Percentiles rank a stretch among this genome's conserved stretches.
These are phyloP conservation scores for Microtus oregoni DNA, from an alignment of 2,113 vertebrate genomes.

Conservation along the genomic window DNA sequence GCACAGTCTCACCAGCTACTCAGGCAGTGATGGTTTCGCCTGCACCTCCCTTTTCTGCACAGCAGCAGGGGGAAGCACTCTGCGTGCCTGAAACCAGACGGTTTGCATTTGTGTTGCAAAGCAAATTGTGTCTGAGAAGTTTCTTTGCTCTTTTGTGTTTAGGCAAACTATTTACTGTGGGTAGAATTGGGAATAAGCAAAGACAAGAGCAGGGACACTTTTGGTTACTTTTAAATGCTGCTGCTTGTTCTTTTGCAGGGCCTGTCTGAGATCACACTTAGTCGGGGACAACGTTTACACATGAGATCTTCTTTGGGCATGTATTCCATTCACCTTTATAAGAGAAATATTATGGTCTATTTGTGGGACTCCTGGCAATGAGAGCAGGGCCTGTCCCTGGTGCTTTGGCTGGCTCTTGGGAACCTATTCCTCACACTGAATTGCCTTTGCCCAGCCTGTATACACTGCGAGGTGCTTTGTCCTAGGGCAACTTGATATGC, in stretches of 20 bases:
- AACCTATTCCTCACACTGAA: neutral
- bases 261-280: neutral
- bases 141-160: slow-evolving; percentile 45
- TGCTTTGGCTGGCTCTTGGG: neutral
- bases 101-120: slow-evolving; percentile 36
- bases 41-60: neutral
- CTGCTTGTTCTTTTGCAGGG: neutral
- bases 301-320: neutral
- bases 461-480: neutral
- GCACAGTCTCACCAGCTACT: neutral
- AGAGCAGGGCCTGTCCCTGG: neutral
- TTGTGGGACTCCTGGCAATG: neutral
- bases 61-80: neutral
- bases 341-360: neutral
- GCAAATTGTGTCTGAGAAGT: slow-evolving; percentile 38
- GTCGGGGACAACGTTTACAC: neutral
- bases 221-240: neutral
- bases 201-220: neutral
- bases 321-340: neutral
- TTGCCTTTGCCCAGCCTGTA: neutral
- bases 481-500: neutral
- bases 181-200: neutral
- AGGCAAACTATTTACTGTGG: slow-evolving; percentile 33
- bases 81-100: neutral
- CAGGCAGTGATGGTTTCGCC: neutral